Conservation (phyloP, 2,888 invertebrate genomes). For the Ormyrus pomaceus region DNA sequence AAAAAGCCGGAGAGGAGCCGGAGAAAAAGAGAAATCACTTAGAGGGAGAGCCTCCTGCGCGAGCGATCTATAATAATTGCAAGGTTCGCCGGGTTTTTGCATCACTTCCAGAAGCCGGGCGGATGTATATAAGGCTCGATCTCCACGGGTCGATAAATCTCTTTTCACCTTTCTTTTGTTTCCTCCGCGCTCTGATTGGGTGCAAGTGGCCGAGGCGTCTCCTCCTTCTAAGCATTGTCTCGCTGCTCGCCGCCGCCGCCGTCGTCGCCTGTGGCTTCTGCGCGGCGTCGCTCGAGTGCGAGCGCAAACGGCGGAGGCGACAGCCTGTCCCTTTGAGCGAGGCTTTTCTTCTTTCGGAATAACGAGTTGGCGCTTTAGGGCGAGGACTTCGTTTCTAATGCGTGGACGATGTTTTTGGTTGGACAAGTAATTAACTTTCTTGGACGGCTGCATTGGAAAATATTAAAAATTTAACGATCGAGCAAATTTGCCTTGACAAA, state of each 20-base stretch:
- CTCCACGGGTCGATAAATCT: constrained; percentile 60
- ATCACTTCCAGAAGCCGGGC: constrained; percentile 46
- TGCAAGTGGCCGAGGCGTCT: constrained; percentile 39
- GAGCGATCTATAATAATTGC: constrained; percentile 51
- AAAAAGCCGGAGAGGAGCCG: neutral
- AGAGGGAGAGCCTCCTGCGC: constrained; percentile 8
- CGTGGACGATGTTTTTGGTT: no score
- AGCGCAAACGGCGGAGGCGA: neutral
- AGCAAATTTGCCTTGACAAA: no score
- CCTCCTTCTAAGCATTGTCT: no score
- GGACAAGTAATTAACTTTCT: fast-evolving
- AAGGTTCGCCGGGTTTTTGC: constrained; percentile 54
- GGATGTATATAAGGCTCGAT: constrained; percentile 52
- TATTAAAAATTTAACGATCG: no score
- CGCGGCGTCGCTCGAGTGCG: neutral
- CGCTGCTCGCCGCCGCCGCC: neutral
- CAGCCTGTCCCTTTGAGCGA: constrained; percentile 11
- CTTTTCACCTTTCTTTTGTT: constrained; percentile 75
- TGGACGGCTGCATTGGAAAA: no score
- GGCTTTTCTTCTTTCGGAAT: no score
- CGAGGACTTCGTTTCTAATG: no score
- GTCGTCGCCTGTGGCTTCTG: neutral
- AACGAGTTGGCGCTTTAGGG: no score
- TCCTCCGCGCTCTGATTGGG: constrained; percentile 75
- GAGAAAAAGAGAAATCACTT: constrained; percentile 46